These are phyloP conservation scores for Uria aalge DNA, from an alignment of 2,113 vertebrate genomes.

Conservation along the genomic window DNA sequence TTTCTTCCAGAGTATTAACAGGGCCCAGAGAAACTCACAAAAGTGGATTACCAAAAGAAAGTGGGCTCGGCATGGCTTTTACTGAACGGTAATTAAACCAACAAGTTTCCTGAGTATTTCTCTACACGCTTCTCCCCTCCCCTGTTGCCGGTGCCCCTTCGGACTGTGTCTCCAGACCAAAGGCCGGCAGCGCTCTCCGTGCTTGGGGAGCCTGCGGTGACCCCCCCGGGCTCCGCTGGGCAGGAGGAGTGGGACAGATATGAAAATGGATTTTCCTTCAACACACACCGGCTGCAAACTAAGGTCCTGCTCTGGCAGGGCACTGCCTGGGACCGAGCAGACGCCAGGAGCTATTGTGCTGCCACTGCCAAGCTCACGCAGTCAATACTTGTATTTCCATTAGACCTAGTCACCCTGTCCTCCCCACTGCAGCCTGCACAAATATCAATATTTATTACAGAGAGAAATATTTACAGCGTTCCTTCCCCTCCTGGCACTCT, in stretches of 20 bases:
- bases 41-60: slow-evolving; percentile 57
- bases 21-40: slow-evolving; percentile 51
- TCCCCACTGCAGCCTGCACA: slow-evolving; percentile 30
- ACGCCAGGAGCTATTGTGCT: neutral
- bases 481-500: slow-evolving; percentile 58
- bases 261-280: slow-evolving; percentile 1
- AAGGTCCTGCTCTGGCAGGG: neutral
- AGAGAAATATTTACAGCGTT: slow-evolving; percentile 60
- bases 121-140: slow-evolving; percentile 32
- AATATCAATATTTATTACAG: slow-evolving; percentile 24
- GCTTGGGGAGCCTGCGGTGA: neutral
- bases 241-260: neutral
- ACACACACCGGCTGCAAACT: neutral
- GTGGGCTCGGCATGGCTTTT: slow-evolving; percentile 64
- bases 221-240: neutral
- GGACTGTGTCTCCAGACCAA: neutral
- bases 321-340: neutral
- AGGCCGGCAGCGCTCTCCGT: neutral
- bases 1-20: slow-evolving; percentile 57
- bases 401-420: neutral
- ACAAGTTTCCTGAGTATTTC: slow-evolving; percentile 73
- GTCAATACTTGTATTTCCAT: neutral
- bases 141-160: slow-evolving; percentile 6
- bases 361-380: neutral
- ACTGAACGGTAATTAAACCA: slow-evolving; percentile 60